Conservation (phyloP, 2,888 invertebrate species). For the Cheilosia grossa region DNA sequence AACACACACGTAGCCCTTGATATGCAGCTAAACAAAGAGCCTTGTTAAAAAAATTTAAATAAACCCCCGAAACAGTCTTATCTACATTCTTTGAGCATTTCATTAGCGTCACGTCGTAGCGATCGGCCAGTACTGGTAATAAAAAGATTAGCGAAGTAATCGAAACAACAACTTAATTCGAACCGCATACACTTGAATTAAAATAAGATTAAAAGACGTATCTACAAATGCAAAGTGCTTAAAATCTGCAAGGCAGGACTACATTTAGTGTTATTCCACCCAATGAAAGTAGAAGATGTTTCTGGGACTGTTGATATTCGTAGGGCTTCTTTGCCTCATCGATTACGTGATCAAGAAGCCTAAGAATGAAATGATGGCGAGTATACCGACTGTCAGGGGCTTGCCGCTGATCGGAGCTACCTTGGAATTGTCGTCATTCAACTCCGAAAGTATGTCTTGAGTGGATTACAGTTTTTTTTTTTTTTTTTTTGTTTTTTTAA, state of each 20-base stretch:
- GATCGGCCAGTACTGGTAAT: too few relatives aligned
- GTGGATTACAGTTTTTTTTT: not conserved
- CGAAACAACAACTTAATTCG: too few relatives aligned
- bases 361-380: slow-evolving; percentile 58
- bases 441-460: slow-evolving; percentile 78
- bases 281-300: slow-evolving; percentile 34
- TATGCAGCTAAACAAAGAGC: too few relatives aligned
- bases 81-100: too few relatives aligned
- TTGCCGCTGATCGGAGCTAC: slow-evolving; percentile 79
- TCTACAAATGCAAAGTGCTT: not conserved
- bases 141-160: too few relatives aligned
- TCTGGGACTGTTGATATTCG: slow-evolving; percentile 49
- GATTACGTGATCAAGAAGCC: slow-evolving; percentile 52
- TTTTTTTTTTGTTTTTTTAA: too few relatives aligned
- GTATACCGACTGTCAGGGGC: slow-evolving; percentile 78
- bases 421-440: slow-evolving; percentile 77
- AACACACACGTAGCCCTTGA: too few relatives aligned
- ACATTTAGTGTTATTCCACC: not conserved
- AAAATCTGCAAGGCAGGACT: not conserved
- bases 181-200: too few relatives aligned
- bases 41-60: too few relatives aligned
- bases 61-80: too few relatives aligned
- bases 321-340: slow-evolving; percentile 55
- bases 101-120: too few relatives aligned
- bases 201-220: too few relatives aligned